phyloP scores from a whole-genome alignment of 2,888 invertebrate genomes.

The Eulithis testata region DNA sequence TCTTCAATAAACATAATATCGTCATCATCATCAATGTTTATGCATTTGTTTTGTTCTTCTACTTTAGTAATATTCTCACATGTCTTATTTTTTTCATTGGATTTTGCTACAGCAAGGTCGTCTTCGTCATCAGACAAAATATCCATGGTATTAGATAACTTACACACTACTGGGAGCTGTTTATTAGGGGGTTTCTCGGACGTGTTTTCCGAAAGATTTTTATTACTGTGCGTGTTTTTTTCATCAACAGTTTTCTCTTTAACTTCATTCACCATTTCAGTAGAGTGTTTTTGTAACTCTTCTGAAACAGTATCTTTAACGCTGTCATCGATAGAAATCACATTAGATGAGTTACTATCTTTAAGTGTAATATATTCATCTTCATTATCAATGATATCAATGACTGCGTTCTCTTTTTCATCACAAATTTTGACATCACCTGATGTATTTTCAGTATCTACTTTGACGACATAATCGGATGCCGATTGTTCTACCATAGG shows the following conservation, averaged over 20 bases:
- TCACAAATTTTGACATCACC: slow-evolving; percentile 10
- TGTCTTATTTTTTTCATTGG: slow-evolving; percentile 9
- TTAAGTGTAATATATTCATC: slow-evolving; percentile 8
- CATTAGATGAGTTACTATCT: slow-evolving; percentile 16
- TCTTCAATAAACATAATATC: slow-evolving; percentile 78
- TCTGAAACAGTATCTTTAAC: slow-evolving; percentile 19
- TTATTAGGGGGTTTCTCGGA: slow-evolving; percentile 7
- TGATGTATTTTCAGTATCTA: slow-evolving; percentile 2
- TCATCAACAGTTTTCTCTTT: slow-evolving; percentile 23
- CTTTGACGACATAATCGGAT: not conserved
- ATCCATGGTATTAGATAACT: slow-evolving; percentile 69
- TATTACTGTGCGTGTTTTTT: slow-evolving; percentile 4
- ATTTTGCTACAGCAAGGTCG: slow-evolving; percentile 42
- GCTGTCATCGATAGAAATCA: slow-evolving; percentile 28
- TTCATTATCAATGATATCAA: slow-evolving; percentile 26
- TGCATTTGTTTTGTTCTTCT: slow-evolving; percentile 58
- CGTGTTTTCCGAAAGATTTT: slow-evolving; percentile 10
- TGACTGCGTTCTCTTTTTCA: slow-evolving; percentile 16
- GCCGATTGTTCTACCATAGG: slow-evolving; percentile 1
- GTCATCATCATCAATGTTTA: slow-evolving; percentile 73
- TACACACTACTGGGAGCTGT: slow-evolving; percentile 50
- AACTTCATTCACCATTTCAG: slow-evolving; percentile 32
- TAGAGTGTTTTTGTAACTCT: not conserved
- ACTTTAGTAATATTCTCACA: slow-evolving; percentile 10
- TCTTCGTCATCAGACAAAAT: slow-evolving; percentile 77